Conservation (phyloP, 2,797 vertebrate species). For the Enteromius afrohamiltoni region DNA sequence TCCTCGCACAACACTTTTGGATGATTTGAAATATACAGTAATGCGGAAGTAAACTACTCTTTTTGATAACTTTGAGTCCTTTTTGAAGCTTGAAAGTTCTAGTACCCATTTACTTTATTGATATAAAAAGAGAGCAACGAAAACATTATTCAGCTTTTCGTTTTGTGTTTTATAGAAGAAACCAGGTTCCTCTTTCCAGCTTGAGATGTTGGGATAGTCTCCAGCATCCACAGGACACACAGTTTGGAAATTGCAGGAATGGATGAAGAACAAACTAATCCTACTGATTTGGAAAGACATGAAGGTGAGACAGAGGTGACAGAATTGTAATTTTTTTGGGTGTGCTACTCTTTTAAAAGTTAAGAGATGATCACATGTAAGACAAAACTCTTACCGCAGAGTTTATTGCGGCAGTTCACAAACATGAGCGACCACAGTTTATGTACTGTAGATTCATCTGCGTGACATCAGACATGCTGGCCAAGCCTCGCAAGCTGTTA, state of each 20-base stretch:
- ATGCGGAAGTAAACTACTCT: neutral
- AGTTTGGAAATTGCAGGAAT: neutral
- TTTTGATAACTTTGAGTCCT: neutral
- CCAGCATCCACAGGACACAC: neutral
- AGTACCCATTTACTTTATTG: neutral
- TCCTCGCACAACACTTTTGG: too few species aligned
- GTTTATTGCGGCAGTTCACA: conserved; percentile 4
- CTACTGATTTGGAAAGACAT: neutral
- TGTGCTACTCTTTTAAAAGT: neutral
- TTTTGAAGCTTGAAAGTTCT: neutral
- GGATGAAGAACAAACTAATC: neutral
- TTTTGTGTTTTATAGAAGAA: neutral
- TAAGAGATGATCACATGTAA: neutral
- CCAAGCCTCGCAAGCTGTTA: conserved; percentile 64
- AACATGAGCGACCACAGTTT: conserved; percentile 42
- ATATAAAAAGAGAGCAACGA: neutral
- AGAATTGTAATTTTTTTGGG: neutral
- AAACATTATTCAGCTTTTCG: neutral
- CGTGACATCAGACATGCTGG: conserved; percentile 48
- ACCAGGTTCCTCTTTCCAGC: neutral
- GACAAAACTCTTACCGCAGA: neutral
- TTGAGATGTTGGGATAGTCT: neutral
- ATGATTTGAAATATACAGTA: neutral
- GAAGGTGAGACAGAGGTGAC: neutral
- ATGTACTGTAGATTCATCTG: conserved; percentile 35